Percentiles rank a stretch among this genome's conserved stretches.
phyloP scores from a whole-genome alignment of 2,888 invertebrate species.

The Apodemia zela region DNA sequence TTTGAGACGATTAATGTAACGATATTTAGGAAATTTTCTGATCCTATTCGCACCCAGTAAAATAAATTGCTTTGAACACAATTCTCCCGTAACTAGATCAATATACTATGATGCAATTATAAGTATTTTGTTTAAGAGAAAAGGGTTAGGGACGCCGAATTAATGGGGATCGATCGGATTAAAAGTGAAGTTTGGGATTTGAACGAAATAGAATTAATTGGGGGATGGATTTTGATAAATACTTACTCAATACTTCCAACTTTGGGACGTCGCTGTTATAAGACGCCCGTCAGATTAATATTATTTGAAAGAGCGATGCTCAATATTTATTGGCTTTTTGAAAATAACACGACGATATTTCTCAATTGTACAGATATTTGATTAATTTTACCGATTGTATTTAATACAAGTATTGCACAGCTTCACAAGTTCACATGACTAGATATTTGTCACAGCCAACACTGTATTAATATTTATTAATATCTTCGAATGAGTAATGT shows the following conservation, averaged over 20 bases:
- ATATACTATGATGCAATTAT: slow-evolving; percentile 69
- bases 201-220: slow-evolving; percentile 70
- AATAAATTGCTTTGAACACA: slow-evolving; percentile 33
- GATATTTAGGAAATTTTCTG: background rate
- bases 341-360: background rate
- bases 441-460: no score
- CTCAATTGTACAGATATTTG: background rate
- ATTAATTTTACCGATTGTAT: no score
- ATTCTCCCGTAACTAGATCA: slow-evolving; percentile 55
- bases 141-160: slow-evolving; percentile 43
- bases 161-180: slow-evolving; percentile 67
- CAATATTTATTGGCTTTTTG: background rate
- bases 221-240: slow-evolving; percentile 48
- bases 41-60: slow-evolving; percentile 29
- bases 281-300: slow-evolving; percentile 17
- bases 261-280: slow-evolving; percentile 29
- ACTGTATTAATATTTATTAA: background rate
- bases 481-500: no score
- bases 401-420: background rate
- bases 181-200: slow-evolving; percentile 62
- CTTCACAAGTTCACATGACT: background rate
- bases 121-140: slow-evolving; percentile 53
- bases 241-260: slow-evolving; percentile 33
- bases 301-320: slow-evolving; percentile 16
- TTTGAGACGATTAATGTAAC: slow-evolving; percentile 14